Conservation (phyloP, 2,797 vertebrate species). For the Chaetodon trifasciatus region DNA sequence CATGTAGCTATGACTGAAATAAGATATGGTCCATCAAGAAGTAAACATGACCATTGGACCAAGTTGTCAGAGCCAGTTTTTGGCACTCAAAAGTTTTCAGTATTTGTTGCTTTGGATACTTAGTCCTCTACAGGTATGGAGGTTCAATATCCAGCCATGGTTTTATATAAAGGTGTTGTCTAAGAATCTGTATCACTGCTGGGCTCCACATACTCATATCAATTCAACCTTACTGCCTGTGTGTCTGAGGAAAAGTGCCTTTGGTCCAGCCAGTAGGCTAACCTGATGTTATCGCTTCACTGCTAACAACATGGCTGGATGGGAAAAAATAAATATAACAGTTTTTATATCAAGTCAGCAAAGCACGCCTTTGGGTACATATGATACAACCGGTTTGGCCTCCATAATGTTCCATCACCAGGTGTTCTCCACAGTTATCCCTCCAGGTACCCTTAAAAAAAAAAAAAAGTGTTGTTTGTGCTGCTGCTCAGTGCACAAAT, state of each 20-base stretch:
- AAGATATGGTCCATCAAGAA: background rate
- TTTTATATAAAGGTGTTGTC: background rate
- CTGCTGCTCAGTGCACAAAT: background rate
- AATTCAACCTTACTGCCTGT: background rate
- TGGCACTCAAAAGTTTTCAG: background rate
- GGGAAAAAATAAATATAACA: background rate
- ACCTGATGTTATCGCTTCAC: background rate
- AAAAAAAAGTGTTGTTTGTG: too few species aligned
- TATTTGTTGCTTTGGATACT: background rate
- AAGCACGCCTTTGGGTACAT: background rate
- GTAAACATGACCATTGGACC: background rate
- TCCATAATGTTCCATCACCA: constrained; percentile 9
- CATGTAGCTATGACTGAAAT: background rate
- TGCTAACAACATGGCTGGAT: background rate
- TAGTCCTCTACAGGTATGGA: background rate
- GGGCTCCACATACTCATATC: background rate
- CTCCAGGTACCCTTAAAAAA: background rate
- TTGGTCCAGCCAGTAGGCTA: background rate
- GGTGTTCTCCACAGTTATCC: background rate
- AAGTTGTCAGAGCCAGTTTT: background rate
- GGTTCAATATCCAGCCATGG: background rate
- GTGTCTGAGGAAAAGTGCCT: background rate
- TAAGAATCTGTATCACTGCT: background rate
- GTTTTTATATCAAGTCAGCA: background rate
- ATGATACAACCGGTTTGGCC: background rate